These are phyloP conservation scores for Anser brachyrhynchus DNA, from an alignment of 2,113 vertebrate genomes.

Conservation along the genomic window DNA sequence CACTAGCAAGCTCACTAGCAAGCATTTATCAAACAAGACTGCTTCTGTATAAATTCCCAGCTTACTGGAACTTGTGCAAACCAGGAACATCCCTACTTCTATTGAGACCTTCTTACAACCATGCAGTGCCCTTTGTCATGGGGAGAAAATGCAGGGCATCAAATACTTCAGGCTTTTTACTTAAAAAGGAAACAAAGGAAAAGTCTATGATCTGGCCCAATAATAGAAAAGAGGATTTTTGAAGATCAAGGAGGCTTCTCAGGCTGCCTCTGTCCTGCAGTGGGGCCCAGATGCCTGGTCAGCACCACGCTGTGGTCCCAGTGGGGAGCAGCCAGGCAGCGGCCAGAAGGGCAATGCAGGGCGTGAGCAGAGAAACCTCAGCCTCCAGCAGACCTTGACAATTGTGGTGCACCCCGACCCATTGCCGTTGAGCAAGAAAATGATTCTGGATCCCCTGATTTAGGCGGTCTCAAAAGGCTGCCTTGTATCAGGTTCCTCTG, in stretches of 20 bases:
- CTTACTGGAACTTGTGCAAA: background rate
- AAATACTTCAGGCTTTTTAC: background rate
- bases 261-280: background rate
- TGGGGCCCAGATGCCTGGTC: background rate
- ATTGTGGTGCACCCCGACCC: background rate
- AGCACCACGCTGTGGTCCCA: no score
- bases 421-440: background rate
- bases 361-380: background rate
- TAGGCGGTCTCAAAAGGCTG: background rate
- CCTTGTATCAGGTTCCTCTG: background rate
- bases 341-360: background rate
- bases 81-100: background rate
- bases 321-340: background rate
- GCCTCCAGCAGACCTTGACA: background rate
- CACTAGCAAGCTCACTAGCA: background rate
- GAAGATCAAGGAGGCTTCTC: background rate
- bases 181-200: background rate
- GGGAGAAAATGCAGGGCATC: background rate
- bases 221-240: background rate
- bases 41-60: background rate
- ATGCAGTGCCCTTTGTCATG: background rate
- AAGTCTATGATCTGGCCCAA: accelerated
- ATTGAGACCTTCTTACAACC: background rate
- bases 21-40: background rate
- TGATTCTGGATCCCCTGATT: background rate